These are phyloP conservation scores for Deilephila elpenor DNA, from an alignment of 2,888 invertebrate species.

Conservation along the genomic window DNA sequence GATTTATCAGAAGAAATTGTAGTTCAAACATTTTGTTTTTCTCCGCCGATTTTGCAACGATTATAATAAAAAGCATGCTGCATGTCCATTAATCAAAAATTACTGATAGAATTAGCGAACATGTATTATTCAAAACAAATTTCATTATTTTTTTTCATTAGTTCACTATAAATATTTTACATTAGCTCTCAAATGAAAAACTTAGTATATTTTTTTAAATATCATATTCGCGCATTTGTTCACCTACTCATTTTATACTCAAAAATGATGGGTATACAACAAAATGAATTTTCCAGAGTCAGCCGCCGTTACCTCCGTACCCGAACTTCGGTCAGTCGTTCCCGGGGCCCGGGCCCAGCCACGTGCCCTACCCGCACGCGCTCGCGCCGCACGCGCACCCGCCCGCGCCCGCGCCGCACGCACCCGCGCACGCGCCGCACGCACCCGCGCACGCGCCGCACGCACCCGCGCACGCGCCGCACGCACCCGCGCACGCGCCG, in stretches of 20 bases:
- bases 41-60: not conserved
- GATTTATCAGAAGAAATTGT: not conserved
- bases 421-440: slow-evolving; percentile 58
- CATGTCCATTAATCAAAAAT: slow-evolving; percentile 13
- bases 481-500: slow-evolving; percentile 63
- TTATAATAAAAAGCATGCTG: too few relatives aligned
- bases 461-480: slow-evolving; percentile 64
- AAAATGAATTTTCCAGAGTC: slow-evolving; percentile 46
- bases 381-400: too few relatives aligned
- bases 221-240: not conserved
- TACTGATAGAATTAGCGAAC: not conserved
- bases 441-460: too few relatives aligned
- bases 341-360: slow-evolving; percentile 59
- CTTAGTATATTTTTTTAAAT: too few relatives aligned
- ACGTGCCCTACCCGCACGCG: slow-evolving; percentile 64
- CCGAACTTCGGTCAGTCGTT: slow-evolving; percentile 61
- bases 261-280: not conserved
- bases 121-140: not conserved
- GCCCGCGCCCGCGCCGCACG: slow-evolving; percentile 57
- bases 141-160: not conserved
- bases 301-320: slow-evolving; percentile 61
- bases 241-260: not conserved
- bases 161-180: not conserved
- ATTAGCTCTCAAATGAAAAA: not conserved
- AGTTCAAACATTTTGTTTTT: not conserved